phyloP scores from a whole-genome alignment of 2,888 invertebrate genomes.

The Sceliomorpha sp. region DNA sequence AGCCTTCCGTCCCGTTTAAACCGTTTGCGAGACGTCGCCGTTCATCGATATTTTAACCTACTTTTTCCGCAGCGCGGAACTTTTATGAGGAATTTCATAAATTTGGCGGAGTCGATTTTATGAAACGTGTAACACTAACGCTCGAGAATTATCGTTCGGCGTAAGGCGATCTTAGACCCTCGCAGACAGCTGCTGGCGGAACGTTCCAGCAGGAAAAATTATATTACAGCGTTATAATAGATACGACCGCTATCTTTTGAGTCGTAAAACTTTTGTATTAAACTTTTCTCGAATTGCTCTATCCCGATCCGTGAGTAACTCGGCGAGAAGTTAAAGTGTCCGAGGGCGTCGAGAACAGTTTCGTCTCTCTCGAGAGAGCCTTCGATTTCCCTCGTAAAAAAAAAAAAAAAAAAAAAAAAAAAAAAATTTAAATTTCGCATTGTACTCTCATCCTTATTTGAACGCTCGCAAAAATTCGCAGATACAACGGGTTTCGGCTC shows the following conservation, averaged over 20 bases:
- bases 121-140: neutral
- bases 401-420: conserved; percentile 26
- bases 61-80: no score
- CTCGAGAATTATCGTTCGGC: conserved; percentile 5
- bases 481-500: no score
- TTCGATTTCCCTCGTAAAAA: conserved; percentile 47
- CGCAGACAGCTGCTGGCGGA: conserved; percentile 29
- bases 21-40: no score
- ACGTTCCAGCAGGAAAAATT: conserved; percentile 46
- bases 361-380: conserved; percentile 46
- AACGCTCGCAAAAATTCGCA: conserved; percentile 26
- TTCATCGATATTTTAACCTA: no score
- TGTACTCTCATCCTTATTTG: conserved; percentile 38
- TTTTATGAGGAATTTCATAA: no score
- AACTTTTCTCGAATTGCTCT: conserved; percentile 52
- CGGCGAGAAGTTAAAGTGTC: conserved; percentile 54
- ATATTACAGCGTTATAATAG: conserved; percentile 54
- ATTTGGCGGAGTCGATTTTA: no score
- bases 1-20: no score
- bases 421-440: conserved; percentile 32
- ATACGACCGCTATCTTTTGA: conserved; percentile 46
- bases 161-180: conserved; percentile 32
- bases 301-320: conserved; percentile 44
- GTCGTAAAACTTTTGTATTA: conserved; percentile 58
- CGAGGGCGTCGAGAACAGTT: conserved; percentile 51